These are phyloP conservation scores for Pseudococcus jackbeardsleyi DNA, from an alignment of 2,888 invertebrate genomes.

Conservation along the genomic window DNA sequence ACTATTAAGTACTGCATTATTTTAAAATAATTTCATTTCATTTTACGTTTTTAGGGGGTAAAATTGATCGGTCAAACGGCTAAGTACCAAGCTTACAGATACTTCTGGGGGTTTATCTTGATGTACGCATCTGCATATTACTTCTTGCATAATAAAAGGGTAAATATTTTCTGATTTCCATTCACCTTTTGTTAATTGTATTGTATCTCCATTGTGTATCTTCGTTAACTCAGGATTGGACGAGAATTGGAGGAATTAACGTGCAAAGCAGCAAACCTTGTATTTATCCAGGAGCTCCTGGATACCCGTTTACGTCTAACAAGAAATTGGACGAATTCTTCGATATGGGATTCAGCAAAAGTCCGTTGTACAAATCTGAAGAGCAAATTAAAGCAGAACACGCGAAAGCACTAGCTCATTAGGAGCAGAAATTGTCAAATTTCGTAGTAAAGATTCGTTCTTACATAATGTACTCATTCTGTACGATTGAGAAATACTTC, in stretches of 20 bases:
- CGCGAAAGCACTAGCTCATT: not conserved
- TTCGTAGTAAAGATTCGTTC: not conserved
- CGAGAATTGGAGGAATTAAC: not conserved
- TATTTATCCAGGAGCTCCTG: constrained; percentile 42
- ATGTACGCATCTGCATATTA: constrained; percentile 78
- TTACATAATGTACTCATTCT: not conserved
- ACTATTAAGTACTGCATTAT: not conserved
- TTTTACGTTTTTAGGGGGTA: not conserved
- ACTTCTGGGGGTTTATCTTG: constrained; percentile 68
- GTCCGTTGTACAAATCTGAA: constrained; percentile 28
- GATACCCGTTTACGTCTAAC: constrained; percentile 47
- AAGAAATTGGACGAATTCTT: constrained; percentile 10
- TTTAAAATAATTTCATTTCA: not conserved
- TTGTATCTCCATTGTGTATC: not conserved
- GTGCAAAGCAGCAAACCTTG: not conserved
- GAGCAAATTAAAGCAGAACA: constrained; percentile 57
- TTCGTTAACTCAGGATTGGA: constrained; percentile 26
- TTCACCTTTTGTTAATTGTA: not conserved
- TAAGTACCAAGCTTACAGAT: not conserved
- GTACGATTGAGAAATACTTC: not conserved
- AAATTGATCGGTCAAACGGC: not conserved
- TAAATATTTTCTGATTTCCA: constrained; percentile 69
- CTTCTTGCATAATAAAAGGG: constrained; percentile 84
- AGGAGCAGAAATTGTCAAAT: not conserved
- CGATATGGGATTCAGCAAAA: constrained; percentile 27